A percentile compares a stretch with the other conserved stretches of the same genome.
These are phyloP conservation scores for Heptranchias perlo DNA, from an alignment of 2,113 vertebrate species.

Conservation along the genomic window DNA sequence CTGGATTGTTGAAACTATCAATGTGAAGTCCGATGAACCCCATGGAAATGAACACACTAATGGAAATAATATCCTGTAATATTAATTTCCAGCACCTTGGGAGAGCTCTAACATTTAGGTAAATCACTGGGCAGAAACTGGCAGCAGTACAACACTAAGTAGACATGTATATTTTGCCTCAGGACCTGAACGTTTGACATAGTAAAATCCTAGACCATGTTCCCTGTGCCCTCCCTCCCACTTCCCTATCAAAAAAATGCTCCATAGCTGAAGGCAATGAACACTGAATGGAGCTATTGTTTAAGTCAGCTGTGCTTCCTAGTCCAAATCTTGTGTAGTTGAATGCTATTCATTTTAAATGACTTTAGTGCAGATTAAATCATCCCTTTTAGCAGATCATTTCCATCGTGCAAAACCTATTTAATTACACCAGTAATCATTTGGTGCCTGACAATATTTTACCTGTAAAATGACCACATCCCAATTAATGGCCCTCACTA, in stretches of 20 bases:
- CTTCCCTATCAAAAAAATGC: conserved; percentile 4
- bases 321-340: neutral
- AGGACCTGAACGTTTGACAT: neutral
- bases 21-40: neutral
- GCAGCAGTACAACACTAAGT: neutral
- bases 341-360: conserved; percentile 28
- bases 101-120: neutral
- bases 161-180: neutral
- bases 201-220: neutral
- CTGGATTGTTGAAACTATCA: neutral
- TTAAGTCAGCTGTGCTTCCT: neutral
- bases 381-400: conserved; percentile 20
- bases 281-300: conserved; percentile 8
- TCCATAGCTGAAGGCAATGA: conserved; percentile 23
- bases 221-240: neutral
- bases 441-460: neutral
- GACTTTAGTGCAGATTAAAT: conserved; percentile 23
- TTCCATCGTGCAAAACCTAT: conserved; percentile 30
- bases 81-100: neutral
- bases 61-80: conserved; percentile 3
- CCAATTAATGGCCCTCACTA: neutral
- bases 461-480: conserved; percentile 8
- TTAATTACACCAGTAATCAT: conserved; percentile 27
- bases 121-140: neutral
- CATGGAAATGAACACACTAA: neutral